These are phyloP conservation scores for Branchellion lobata DNA, from an alignment of 2,888 invertebrate genomes.

Conservation along the genomic window DNA sequence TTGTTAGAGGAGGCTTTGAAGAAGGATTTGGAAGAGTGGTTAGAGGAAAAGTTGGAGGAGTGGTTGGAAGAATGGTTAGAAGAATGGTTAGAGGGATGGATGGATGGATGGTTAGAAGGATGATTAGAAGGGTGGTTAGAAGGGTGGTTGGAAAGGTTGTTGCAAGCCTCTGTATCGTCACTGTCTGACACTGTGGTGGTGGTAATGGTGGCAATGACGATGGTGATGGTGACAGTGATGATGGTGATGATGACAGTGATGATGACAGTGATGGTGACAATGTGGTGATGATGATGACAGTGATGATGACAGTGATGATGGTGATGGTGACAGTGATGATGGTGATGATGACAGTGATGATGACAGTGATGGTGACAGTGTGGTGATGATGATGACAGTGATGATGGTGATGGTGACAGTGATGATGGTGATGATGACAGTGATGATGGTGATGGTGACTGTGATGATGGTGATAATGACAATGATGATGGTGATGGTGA, in stretches of 20 bases:
- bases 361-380: not conserved
- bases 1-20: constrained; percentile 1
- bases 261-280: not conserved
- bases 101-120: not conserved
- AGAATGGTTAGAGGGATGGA: not conserved
- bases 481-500: not conserved
- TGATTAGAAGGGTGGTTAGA: not conserved
- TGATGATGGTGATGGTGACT: too few species aligned
- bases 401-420: too few species aligned
- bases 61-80: not conserved
- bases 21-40: constrained; percentile 1
- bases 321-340: not conserved
- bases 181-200: constrained; percentile 50
- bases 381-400: too few species aligned
- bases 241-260: not conserved
- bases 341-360: not conserved
- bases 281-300: not conserved
- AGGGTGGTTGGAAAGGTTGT: not conserved
- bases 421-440: too few species aligned
- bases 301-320: not conserved
- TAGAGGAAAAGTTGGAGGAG: not conserved
- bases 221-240: not conserved
- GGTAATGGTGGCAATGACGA: not conserved
- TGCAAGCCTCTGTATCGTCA: constrained; percentile 44
- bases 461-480: not conserved